Percentiles rank a stretch among this genome's conserved stretches.
Conservation (phyloP, 2,888 invertebrate genomes). For the Syritta pipiens region DNA sequence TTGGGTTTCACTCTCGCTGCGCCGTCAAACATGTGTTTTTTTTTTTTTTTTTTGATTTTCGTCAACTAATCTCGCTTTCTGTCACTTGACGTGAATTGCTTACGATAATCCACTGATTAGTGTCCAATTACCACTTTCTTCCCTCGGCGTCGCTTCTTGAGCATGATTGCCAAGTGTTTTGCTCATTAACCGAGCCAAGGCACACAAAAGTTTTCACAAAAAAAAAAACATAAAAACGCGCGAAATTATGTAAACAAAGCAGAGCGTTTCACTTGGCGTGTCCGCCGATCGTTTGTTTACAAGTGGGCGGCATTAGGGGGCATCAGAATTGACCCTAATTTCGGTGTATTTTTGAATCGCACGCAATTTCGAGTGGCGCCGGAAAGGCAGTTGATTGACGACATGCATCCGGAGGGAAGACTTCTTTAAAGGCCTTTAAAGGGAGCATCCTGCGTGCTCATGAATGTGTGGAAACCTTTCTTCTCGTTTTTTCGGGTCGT, state of each 20-base stretch:
- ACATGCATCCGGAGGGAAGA: no score
- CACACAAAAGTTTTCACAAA: background rate
- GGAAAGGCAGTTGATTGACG: no score
- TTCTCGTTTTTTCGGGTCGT: no score
- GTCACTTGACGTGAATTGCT: constrained; percentile 59
- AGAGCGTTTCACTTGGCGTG: background rate
- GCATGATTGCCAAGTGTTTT: constrained; percentile 28
- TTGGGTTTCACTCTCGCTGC: constrained; percentile 51
- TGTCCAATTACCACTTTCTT: constrained; percentile 68
- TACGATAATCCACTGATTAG: constrained; percentile 61
- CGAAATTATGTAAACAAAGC: constrained; percentile 38
- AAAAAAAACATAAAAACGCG: background rate
- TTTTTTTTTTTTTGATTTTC: constrained; percentile 19
- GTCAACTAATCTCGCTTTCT: constrained; percentile 23
- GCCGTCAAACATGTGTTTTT: constrained; percentile 23
- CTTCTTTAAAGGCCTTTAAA: no score
- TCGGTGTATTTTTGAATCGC: constrained; percentile 2
- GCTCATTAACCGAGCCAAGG: constrained; percentile 39
- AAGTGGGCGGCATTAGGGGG: background rate
- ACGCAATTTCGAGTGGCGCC: constrained; percentile 25
- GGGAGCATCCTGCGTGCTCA: no score
- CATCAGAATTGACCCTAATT: constrained; percentile 24
- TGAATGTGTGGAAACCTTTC: no score
- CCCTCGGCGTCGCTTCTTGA: background rate
- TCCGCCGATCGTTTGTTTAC: background rate